Percentiles rank a stretch among this genome's conserved stretches.
phyloP scores from a whole-genome alignment of 2,797 vertebrate species.

The Cephalopachus bancanus region DNA sequence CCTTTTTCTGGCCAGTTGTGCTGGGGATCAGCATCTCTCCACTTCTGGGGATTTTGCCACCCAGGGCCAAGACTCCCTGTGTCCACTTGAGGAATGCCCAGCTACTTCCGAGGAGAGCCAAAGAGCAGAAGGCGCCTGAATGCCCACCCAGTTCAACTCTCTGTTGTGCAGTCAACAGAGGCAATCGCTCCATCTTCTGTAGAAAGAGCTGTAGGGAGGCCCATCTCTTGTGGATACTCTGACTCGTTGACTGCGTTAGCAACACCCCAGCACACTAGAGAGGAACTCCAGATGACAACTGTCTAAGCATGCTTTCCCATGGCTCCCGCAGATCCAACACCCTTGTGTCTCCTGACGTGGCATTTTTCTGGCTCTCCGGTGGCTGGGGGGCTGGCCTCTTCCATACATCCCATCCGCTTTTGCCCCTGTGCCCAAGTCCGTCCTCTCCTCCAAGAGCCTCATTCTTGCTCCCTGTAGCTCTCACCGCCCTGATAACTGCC shows the following conservation, averaged over 20 bases:
- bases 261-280: not conserved
- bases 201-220: not conserved
- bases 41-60: not conserved
- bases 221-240: not conserved
- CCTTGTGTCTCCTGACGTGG: fast-evolving
- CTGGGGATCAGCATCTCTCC: not conserved
- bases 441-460: not conserved
- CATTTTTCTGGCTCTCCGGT: not conserved
- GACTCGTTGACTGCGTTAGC: fast-evolving
- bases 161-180: fast-evolving
- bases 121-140: not conserved
- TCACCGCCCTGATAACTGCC: not conserved
- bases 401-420: fast-evolving
- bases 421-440: no score
- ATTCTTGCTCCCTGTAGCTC: fast-evolving
- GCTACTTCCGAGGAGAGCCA: not conserved
- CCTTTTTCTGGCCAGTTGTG: fast-evolving
- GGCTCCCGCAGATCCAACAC: not conserved
- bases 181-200: fast-evolving
- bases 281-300: not conserved
- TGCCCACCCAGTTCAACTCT: not conserved
- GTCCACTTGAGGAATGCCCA: not conserved
- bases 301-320: fast-evolving
- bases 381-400: not conserved
- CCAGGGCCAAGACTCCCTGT: not conserved